Conservation (phyloP, 2,888 invertebrate genomes). For the Corythucha ciliata region DNA sequence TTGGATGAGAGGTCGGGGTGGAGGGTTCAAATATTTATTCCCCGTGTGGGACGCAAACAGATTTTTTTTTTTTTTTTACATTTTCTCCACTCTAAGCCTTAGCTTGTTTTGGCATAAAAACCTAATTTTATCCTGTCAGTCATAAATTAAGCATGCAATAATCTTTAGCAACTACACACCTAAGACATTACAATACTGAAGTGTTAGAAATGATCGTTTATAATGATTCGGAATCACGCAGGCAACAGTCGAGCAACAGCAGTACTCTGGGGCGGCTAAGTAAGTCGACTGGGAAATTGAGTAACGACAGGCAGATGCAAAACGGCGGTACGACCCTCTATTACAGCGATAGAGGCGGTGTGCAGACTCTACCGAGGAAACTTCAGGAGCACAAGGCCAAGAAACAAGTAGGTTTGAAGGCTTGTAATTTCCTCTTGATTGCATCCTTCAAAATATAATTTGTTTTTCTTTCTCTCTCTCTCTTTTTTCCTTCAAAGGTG, state of each 20-base stretch:
- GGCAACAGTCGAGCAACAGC: slow-evolving; percentile 46
- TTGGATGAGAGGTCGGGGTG: too few relatives aligned
- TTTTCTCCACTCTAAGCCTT: too few relatives aligned
- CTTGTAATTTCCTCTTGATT: neutral
- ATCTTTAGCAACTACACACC: too few relatives aligned
- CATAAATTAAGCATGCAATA: too few relatives aligned
- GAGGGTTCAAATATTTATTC: too few relatives aligned
- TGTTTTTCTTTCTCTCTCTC: slow-evolving; percentile 3
- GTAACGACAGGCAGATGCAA: slow-evolving; percentile 21
- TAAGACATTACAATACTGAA: too few relatives aligned
- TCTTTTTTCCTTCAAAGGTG: slow-evolving; percentile 26
- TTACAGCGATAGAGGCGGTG: slow-evolving; percentile 33
- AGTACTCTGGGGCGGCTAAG: slow-evolving; percentile 72
- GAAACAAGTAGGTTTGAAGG: slow-evolving; percentile 28
- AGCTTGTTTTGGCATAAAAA: too few relatives aligned
- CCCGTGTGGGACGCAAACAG: too few relatives aligned
- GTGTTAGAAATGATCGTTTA: too few relatives aligned
- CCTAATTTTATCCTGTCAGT: too few relatives aligned
- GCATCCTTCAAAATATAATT: neutral
- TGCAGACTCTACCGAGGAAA: slow-evolving; percentile 65
- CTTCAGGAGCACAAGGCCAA: slow-evolving; percentile 38
- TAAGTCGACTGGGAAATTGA: slow-evolving; percentile 65
- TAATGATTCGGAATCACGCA: too few relatives aligned
- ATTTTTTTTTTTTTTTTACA: too few relatives aligned
- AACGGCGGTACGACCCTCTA: slow-evolving; percentile 41